phyloP scores from a whole-genome alignment of 2,113 vertebrate genomes.

The Spermophilus dauricus region DNA sequence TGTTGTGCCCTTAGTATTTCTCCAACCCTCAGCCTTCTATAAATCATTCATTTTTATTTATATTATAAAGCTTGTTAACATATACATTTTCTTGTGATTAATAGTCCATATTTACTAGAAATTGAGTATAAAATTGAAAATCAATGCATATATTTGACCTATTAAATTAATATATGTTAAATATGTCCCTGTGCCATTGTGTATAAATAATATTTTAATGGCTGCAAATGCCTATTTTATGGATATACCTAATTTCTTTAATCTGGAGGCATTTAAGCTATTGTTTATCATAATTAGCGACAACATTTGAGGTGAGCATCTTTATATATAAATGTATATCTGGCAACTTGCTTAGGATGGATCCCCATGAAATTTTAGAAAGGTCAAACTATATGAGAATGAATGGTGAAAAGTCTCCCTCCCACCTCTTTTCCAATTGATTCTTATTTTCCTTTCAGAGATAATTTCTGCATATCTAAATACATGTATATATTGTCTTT shows the following conservation, averaged over 20 bases:
- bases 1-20: background rate
- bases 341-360: constrained; percentile 27
- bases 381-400: background rate
- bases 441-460: constrained; percentile 29
- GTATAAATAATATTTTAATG: constrained; percentile 54
- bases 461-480: background rate
- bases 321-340: constrained; percentile 22
- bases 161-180: constrained; percentile 44
- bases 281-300: constrained; percentile 30
- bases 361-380: constrained; percentile 17
- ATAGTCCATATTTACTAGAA: constrained; percentile 3
- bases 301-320: constrained; percentile 44
- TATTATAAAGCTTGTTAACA: constrained; percentile 32
- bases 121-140: constrained; percentile 51
- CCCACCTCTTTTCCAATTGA: background rate
- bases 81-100: constrained; percentile 39
- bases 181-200: background rate
- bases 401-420: constrained; percentile 29
- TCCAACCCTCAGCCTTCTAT: background rate
- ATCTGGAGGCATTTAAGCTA: background rate
- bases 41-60: constrained; percentile 30
- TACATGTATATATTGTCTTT: background rate
- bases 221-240: background rate
- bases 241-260: background rate
- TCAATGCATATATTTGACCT: background rate